These are phyloP conservation scores for Desoria tigrina DNA, from an alignment of 2,888 invertebrate species.

Conservation along the genomic window DNA sequence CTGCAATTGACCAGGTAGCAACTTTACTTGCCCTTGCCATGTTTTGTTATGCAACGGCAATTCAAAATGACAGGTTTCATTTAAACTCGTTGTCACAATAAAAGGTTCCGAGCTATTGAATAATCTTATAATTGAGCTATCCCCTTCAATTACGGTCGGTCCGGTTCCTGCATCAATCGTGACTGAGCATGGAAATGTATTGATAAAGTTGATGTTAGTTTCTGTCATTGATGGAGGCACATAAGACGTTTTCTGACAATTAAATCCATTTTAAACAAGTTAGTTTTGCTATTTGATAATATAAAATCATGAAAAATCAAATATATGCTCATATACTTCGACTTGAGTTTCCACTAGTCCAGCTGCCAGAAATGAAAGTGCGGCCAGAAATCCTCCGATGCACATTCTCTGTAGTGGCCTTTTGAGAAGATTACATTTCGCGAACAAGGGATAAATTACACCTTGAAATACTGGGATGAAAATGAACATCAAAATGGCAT, in stretches of 20 bases:
- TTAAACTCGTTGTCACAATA: neutral
- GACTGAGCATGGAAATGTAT: constrained; percentile 63
- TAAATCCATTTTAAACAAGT: neutral
- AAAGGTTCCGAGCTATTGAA: neutral
- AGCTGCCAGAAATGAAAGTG: constrained; percentile 81
- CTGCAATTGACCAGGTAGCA: constrained; percentile 17
- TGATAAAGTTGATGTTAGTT: constrained; percentile 65
- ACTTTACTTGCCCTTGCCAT: constrained; percentile 20
- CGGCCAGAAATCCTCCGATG: constrained; percentile 82
- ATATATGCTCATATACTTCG: too few species aligned
- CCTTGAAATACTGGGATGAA: constrained; percentile 59
- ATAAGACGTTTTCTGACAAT: constrained; percentile 17
- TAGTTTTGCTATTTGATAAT: constrained; percentile 13
- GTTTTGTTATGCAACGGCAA: neutral
- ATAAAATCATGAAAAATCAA: too few species aligned
- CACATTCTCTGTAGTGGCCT: constrained; percentile 85
- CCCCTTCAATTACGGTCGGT: neutral
- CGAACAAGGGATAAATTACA: constrained; percentile 62
- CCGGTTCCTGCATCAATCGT: neutral
- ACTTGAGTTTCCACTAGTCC: constrained; percentile 77
- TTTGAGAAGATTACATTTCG: constrained; percentile 67
- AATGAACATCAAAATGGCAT: constrained; percentile 58
- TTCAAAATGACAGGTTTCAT: neutral
- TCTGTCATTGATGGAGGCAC: constrained; percentile 21
- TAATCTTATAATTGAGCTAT: neutral